Evolutionary conservation across 92 coral and sea anemone genomes (phyloP).

Genomic region (Palythoa heliodiscus): DNA sequence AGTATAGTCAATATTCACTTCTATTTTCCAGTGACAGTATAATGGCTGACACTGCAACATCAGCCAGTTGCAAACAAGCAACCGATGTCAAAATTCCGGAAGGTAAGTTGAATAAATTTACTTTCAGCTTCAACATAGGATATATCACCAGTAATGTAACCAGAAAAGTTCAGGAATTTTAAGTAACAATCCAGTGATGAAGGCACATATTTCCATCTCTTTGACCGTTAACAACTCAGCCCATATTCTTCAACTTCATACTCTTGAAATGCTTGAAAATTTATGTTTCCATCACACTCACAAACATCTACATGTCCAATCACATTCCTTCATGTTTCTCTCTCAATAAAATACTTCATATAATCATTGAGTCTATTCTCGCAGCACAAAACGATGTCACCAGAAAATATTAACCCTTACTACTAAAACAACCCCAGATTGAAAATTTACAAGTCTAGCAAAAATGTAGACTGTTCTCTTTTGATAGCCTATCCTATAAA

Average conservation of each 20-base stretch:
- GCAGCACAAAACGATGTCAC: conserved; percentile 11
- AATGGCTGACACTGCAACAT: conserved; percentile 14
- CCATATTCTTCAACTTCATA: conserved; percentile 11
- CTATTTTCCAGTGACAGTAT: conserved; percentile 12
- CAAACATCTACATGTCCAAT: conserved; percentile 12
- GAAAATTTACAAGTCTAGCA: conserved; percentile 11
- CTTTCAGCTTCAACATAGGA: conserved; percentile 13
- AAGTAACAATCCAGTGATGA: conserved; percentile 12
- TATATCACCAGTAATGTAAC: conserved; percentile 11
- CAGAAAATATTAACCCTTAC: conserved; percentile 8
- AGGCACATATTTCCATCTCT: conserved; percentile 10
- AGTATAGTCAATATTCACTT: conserved; percentile 11
- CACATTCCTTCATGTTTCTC: conserved; percentile 13
- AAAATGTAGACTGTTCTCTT: conserved; percentile 11
- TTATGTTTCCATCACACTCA: conserved; percentile 10
- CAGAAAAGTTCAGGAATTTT: conserved; percentile 8
- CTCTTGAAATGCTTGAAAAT: conserved; percentile 11
- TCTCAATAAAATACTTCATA: conserved; percentile 6
- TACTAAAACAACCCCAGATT: conserved; percentile 12
- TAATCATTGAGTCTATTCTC: conserved; percentile 11
- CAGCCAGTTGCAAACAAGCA: conserved; percentile 14
- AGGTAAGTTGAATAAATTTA: conserved; percentile 10
- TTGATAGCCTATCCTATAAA: conserved; percentile 6
- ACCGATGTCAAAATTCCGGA: conserved; percentile 14
- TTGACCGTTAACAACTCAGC: conserved; percentile 14